phyloP scores from a whole-genome alignment of 2,888 invertebrate genomes.

The Prostheceraeus crozeri region DNA sequence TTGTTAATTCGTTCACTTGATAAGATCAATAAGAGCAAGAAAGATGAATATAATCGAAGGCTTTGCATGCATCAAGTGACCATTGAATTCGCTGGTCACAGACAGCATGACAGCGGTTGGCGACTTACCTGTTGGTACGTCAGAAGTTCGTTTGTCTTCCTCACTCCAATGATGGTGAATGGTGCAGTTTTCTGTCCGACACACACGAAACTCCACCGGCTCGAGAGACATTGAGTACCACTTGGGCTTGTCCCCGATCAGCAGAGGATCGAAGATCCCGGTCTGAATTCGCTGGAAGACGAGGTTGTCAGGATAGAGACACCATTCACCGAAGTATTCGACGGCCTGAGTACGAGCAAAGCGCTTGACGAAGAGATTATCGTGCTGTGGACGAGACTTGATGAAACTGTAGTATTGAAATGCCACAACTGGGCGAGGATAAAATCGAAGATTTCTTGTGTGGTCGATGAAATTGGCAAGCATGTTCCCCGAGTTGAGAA shows the following conservation, averaged over 20 bases:
- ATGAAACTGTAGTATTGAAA: constrained; percentile 95
- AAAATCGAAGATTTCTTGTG: constrained; percentile 84
- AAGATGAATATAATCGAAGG: too few relatives aligned
- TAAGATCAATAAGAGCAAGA: too few relatives aligned
- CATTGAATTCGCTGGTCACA: too few relatives aligned
- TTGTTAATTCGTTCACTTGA: too few relatives aligned
- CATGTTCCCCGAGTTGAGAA: constrained; percentile 94
- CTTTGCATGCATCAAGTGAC: too few relatives aligned
- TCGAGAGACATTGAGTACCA: constrained; percentile 72
- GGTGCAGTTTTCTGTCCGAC: constrained; percentile 30
- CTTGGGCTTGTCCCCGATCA: constrained; percentile 93
- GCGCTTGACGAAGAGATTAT: constrained; percentile 78
- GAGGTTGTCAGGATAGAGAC: constrained; percentile 88
- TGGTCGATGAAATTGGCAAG: constrained; percentile 95
- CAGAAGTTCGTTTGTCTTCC: constrained; percentile 11
- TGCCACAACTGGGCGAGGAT: constrained; percentile 95
- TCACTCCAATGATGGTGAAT: constrained; percentile 30
- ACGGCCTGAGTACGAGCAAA: constrained; percentile 79
- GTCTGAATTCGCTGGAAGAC: constrained; percentile 95
- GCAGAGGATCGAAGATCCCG: constrained; percentile 78
- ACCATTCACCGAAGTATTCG: constrained; percentile 97
- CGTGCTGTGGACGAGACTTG: constrained; percentile 78
- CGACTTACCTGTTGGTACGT: constrained; percentile 28
- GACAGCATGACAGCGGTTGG: too few relatives aligned
- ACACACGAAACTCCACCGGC: constrained; percentile 33